phyloP scores from a whole-genome alignment of 2,113 vertebrate species.

The Alligator sinensis region DNA sequence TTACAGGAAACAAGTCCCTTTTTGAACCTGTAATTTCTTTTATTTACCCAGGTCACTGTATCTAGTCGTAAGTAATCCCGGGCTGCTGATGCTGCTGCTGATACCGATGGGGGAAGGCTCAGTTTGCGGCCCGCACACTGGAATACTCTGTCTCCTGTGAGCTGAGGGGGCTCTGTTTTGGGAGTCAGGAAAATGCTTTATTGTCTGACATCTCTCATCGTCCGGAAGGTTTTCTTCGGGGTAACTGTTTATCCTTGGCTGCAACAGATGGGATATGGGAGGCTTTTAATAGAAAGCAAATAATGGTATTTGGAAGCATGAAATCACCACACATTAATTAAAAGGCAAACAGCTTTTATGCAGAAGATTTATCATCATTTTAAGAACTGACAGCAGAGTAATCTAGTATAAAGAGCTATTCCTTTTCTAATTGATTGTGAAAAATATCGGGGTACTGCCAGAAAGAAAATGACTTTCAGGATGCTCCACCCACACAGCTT shows the following conservation, averaged over 20 bases:
- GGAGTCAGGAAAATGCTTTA: constrained; percentile 86
- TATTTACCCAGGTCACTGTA: constrained; percentile 76
- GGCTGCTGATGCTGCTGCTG: constrained; percentile 88
- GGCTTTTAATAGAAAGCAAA: background rate
- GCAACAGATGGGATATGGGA: constrained; percentile 24
- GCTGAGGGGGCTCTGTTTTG: constrained; percentile 82
- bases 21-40: background rate
- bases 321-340: background rate
- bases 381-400: background rate
- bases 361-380: background rate
- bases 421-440: background rate
- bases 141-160: constrained; percentile 89
- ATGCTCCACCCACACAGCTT: background rate
- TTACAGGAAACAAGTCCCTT: background rate
- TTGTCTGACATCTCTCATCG: constrained; percentile 87
- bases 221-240: constrained; percentile 87
- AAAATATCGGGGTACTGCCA: background rate
- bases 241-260: constrained; percentile 88
- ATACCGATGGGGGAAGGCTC: constrained; percentile 82
- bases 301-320: background rate
- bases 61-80: constrained; percentile 80
- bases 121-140: constrained; percentile 82
- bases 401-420: background rate
- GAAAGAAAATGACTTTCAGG: background rate
- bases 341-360: background rate